Base-by-base conservation (phyloP, 2,888 invertebrate genomes). In the Penaeus monodon region DNA sequence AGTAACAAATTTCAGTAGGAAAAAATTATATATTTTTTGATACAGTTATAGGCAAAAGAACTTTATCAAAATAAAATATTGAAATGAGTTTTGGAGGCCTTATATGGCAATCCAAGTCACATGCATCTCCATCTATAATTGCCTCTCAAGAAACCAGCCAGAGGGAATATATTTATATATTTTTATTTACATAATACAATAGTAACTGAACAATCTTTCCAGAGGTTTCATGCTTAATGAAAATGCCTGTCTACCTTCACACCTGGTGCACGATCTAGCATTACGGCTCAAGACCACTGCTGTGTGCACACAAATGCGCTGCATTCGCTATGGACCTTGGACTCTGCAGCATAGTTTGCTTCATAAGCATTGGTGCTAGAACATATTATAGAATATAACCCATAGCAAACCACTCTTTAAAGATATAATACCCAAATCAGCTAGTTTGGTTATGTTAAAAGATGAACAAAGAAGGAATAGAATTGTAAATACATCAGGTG, bases 201-300 rank as follows among this genome's bases (percentile, higher is more conserved):
- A 77, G 8, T n/a, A 29, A 29, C 29, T 49, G 10, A 20, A 38
- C 20, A 57, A 88, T 90, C 89, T 49, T 90, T 94, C 93, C 84
- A 93, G 98, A 98, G 93, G 93, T 99, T 57, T 96, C 97, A 92
- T 94, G 96, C 66, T 97, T 44, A 98, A 98, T 93, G 98, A 98
- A 92, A 94, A 95, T 91, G 96, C 96, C n/a, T 90, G 93, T 94
- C 76, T 97, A 96, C 92, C 92, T 99, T 29, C 95, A 95, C 93
- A 94, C 0, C 91, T 99, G n/a, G 93, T 98, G 24, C 95, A 97
- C 92, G 96, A 97, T 89, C 93, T 99, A 66, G 99, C 97, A 8
- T 92, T 96, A 1, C 95, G 95, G 91, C 92, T 98, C 68, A 95
- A 95, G 91, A 95, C 96, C 2, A 94, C 95, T 0, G 98, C 99